Evolutionary conservation across 2,113 vertebrate species (phyloP).

Genomic region (Lampris incognitus): DNA sequence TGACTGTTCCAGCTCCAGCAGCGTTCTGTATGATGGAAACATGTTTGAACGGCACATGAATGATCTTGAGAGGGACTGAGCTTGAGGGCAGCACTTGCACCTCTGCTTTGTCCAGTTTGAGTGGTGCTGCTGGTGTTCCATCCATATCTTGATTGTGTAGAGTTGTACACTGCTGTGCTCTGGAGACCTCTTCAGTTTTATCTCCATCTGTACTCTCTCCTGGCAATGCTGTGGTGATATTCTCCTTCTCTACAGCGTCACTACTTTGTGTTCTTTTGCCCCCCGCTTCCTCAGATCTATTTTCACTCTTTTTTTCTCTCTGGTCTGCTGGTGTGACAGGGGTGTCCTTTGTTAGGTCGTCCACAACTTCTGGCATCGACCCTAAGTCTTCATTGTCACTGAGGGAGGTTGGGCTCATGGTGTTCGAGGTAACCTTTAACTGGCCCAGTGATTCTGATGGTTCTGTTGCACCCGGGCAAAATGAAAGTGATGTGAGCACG

Average conservation of each 20-base stretch:
- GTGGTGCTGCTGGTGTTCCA: neutral
- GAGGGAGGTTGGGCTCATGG: conserved; percentile 33
- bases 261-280: neutral
- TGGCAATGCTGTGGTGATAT: neutral
- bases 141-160: neutral
- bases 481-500: conserved; percentile 74
- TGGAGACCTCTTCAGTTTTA: neutral
- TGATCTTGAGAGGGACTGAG: conserved; percentile 64
- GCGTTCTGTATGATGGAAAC: conserved; percentile 23
- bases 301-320: neutral
- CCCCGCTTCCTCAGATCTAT: neutral
- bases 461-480: conserved; percentile 58
- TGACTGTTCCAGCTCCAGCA: neutral
- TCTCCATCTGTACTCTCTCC: conserved; percentile 1
- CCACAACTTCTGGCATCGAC: conserved; percentile 55
- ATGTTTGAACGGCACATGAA: conserved; percentile 46
- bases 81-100: conserved; percentile 42
- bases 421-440: conserved; percentile 3
- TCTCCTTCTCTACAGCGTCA: conserved; percentile 29
- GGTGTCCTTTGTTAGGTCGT: neutral
- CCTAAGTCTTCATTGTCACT: conserved; percentile 60
- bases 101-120: conserved; percentile 32
- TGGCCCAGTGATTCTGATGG: conserved; percentile 39
- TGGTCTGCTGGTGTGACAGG: neutral
- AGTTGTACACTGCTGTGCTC: neutral